Conservation (phyloP, 1,140 invertebrate species). For the Elymnias hypermnestra region DNA sequence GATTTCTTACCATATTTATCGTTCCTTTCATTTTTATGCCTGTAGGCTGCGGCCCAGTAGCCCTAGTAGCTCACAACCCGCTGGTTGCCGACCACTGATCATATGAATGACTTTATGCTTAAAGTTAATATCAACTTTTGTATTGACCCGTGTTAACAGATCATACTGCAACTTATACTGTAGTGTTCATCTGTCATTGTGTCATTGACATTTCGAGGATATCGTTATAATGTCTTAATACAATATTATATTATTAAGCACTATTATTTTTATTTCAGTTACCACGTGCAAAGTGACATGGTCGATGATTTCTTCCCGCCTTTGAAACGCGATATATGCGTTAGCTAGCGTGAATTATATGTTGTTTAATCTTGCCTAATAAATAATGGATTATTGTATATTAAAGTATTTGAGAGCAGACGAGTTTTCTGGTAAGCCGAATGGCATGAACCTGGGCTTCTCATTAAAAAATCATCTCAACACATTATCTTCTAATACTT, state of each 20-base stretch:
- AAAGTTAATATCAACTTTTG: no score
- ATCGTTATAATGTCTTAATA: no score
- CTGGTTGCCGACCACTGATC: no score
- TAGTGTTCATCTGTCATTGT: no score
- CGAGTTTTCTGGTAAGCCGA: constrained; percentile 55
- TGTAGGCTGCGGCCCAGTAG: no score
- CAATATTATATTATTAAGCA: constrained; percentile 1
- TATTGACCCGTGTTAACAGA: no score
- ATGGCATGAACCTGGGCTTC: constrained; percentile 58
- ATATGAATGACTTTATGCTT: no score
- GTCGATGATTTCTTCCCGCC: constrained; percentile 94
- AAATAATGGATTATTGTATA: constrained; percentile 15
- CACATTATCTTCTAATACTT: constrained; percentile 22
- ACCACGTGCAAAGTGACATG: constrained; percentile 92
- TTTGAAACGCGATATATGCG: constrained; percentile 64
- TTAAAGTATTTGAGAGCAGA: constrained; percentile 29
- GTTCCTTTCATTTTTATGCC: no score
- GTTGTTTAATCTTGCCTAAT: constrained; percentile 23
- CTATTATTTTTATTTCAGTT: constrained; percentile 81
- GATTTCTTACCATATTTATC: no score
- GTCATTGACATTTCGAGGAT: no score
- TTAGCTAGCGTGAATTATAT: constrained; percentile 46
- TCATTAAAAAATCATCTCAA: constrained; percentile 24
- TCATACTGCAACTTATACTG: no score
- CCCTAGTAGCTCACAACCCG: no score